These are phyloP conservation scores for Noctua fimbriata DNA, from an alignment of 2,888 invertebrate genomes.

Conservation along the genomic window DNA sequence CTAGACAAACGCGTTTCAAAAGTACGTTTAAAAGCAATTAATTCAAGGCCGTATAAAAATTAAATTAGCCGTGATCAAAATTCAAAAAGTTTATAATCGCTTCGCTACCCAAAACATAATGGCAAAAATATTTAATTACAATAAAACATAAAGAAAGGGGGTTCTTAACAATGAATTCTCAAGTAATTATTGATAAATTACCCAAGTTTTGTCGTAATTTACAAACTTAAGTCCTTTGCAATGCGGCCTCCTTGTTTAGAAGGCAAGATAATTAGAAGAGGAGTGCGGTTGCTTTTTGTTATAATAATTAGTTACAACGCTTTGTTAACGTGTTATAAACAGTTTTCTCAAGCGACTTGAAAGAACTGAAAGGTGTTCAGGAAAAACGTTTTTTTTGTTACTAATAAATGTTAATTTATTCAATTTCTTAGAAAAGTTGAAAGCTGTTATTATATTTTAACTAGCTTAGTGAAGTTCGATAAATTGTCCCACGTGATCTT, in stretches of 20 bases:
- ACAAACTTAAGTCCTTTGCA: slow-evolving; percentile 64
- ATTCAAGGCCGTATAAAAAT: slow-evolving; percentile 25
- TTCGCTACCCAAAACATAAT: slow-evolving; percentile 41
- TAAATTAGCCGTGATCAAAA: slow-evolving; percentile 43
- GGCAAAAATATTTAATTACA: slow-evolving; percentile 65
- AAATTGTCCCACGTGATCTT: too few species aligned
- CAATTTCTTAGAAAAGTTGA: neutral
- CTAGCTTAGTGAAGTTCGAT: too few species aligned
- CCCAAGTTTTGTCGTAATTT: slow-evolving; percentile 66
- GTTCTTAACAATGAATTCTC: slow-evolving; percentile 60
- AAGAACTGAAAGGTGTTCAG: neutral
- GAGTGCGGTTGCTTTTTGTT: slow-evolving; percentile 56
- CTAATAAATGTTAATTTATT: neutral
- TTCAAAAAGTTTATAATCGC: slow-evolving; percentile 53
- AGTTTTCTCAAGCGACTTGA: slow-evolving; percentile 1
- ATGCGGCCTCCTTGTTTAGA: slow-evolving; percentile 41
- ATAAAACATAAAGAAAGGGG: slow-evolving; percentile 61
- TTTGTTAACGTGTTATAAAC: slow-evolving; percentile 41
- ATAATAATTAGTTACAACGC: slow-evolving; percentile 50
- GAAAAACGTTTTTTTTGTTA: too few species aligned
- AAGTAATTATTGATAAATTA: slow-evolving; percentile 70
- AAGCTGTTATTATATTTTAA: neutral
- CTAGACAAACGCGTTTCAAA: neutral
- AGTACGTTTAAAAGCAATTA: slow-evolving; percentile 10
- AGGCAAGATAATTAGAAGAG: slow-evolving; percentile 60